A percentile compares a stretch with the other conserved stretches of the same genome.
Evolutionary conservation across 2,888 invertebrate species (phyloP).

Genomic region (Mimas tiliae): DNA sequence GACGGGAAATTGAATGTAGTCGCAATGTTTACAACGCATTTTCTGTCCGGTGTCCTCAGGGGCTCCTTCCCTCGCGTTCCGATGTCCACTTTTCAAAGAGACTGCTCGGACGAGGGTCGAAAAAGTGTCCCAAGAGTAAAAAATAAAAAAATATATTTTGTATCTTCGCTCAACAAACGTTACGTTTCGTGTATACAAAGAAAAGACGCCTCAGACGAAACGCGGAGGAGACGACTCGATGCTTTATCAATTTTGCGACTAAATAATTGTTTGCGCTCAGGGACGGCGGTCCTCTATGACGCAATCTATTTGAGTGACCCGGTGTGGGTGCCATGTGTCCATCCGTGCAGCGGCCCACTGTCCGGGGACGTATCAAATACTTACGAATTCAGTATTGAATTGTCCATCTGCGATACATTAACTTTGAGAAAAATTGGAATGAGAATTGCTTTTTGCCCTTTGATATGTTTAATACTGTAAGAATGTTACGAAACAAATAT

Average conservation of each 20-base stretch:
- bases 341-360: slow-evolving; percentile 30
- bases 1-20: slow-evolving; percentile 86
- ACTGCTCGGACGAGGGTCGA: slow-evolving; percentile 85
- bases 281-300: slow-evolving; percentile 65
- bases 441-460: neutral
- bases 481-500: too few species aligned
- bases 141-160: slow-evolving; percentile 82
- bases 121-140: slow-evolving; percentile 84
- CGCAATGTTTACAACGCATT: slow-evolving; percentile 86
- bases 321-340: slow-evolving; percentile 58
- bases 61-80: slow-evolving; percentile 84
- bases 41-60: slow-evolving; percentile 82
- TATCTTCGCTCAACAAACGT: slow-evolving; percentile 74
- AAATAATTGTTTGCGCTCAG: slow-evolving; percentile 74
- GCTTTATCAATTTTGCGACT: slow-evolving; percentile 76
- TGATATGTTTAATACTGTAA: slow-evolving; percentile 3
- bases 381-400: slow-evolving; percentile 42
- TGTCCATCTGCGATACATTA: slow-evolving; percentile 22
- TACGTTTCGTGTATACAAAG: slow-evolving; percentile 75
- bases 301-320: slow-evolving; percentile 80
- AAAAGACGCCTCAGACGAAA: slow-evolving; percentile 64
- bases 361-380: slow-evolving; percentile 41
- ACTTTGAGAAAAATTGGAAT: slow-evolving; percentile 16
- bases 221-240: slow-evolving; percentile 58
- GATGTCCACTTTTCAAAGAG: slow-evolving; percentile 85